These are phyloP conservation scores for Liposcelis brunnea DNA, from an alignment of 2,888 invertebrate species.

Conservation along the genomic window DNA sequence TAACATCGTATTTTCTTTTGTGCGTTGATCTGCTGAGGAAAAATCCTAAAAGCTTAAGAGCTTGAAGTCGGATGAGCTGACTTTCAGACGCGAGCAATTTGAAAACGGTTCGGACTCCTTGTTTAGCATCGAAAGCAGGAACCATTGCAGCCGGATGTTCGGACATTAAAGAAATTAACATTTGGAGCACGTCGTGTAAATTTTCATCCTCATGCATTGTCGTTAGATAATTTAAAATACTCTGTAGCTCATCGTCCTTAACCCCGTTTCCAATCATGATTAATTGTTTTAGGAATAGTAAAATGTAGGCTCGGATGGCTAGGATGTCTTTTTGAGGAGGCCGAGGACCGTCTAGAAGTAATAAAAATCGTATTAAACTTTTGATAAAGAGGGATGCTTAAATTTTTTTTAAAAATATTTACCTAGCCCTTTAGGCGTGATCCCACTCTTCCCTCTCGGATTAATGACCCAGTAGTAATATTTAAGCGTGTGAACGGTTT, in stretches of 20 bases:
- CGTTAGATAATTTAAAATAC: constrained; percentile 92
- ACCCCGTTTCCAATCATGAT: constrained; percentile 95
- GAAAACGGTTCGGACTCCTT: constrained; percentile 91
- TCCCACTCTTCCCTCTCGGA: constrained; percentile 87
- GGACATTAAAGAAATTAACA: constrained; percentile 91
- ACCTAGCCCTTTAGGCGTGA: constrained; percentile 90
- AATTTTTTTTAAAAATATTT: constrained; percentile 19
- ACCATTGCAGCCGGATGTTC: constrained; percentile 99
- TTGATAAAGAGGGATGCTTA: constrained; percentile 8
- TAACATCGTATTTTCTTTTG: constrained; percentile 97
- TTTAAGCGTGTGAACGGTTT: constrained; percentile 96
- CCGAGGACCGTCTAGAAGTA: constrained; percentile 68
- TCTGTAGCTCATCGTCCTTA: constrained; percentile 96
- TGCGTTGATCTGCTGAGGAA: constrained; percentile 96
- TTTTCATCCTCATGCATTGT: constrained; percentile 99
- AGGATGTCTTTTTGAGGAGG: constrained; percentile 89
- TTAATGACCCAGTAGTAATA: constrained; percentile 99
- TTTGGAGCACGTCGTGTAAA: constrained; percentile 91
- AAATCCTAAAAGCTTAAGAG: constrained; percentile 90
- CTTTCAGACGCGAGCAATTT: constrained; percentile 91
- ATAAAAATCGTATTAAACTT: constrained; percentile 5
- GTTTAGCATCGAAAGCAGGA: constrained; percentile 94
- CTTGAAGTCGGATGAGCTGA: constrained; percentile 88
- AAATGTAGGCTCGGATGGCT: constrained; percentile 84
- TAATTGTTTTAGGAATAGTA: constrained; percentile 87